Base-by-base conservation (phyloP, 1,140 invertebrate genomes). In the Lepeophtheirus salmonis region DNA sequence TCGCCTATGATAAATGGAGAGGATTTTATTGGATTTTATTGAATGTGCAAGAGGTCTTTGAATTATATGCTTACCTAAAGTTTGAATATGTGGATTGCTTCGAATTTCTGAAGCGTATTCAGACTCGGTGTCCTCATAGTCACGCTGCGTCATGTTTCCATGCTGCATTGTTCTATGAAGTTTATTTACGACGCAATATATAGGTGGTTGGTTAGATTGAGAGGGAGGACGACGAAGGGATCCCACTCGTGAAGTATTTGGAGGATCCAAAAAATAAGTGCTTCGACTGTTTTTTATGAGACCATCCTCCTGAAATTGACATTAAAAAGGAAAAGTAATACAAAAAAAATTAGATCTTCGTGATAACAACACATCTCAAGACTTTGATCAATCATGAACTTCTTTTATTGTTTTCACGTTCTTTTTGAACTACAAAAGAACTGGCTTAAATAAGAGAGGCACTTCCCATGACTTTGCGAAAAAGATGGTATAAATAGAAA, bases 71-170 rank as follows among this genome's bases (percentile, higher is more conserved):
- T 61, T 24, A 61, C 59, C 59, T 18, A 61, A 26, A 14, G 49
- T 54, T 55, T 61, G 59, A 26, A 61, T 49, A 23, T 61, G 50
- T 12, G 59, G 20, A 20, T 61, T 48, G 2, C 51, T 49, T 20
- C 59, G n/a, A 10, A 61, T 17, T 18, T 53, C 59, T 14, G n/a
- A 18, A 12, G 59, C 59, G 17, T 61, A 61, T 20, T 61, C 48
- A 13, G 59, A 61, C 59, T 61, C 59, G 10, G 59, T 61, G 49
- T 61, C 59, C 21, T 61, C 59, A 12, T 57, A 57, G 25, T 57
- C 26, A 12, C 16, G 22, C 3, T 41, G 30, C 49, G 20, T 3
- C 16, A 18, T 10, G 10, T 50, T 20, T 20, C 16, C 20, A 2
- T n/a, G 49, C 16, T 50, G 49, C 2, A 21, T n/a, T 6, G 20